These are phyloP conservation scores for Melanophora roralis DNA, from an alignment of 2,888 invertebrate species.

Conservation along the genomic window DNA sequence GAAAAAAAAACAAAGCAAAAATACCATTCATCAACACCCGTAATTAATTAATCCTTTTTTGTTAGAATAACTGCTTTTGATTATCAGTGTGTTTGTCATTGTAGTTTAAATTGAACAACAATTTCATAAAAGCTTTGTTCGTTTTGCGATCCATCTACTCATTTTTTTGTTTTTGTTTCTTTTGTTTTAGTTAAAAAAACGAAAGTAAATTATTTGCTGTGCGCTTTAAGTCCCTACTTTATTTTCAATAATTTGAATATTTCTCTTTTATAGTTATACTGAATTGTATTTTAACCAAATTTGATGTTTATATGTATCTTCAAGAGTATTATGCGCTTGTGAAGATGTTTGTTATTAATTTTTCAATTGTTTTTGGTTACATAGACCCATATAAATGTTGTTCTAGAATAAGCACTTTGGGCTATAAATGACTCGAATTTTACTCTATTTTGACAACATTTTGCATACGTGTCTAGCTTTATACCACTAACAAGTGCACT, in stretches of 20 bases:
- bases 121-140: conserved; percentile 31
- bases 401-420: too few relatives aligned
- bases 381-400: too few relatives aligned
- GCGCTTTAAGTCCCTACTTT: conserved; percentile 35
- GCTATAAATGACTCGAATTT: too few relatives aligned
- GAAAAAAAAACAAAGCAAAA: background rate
- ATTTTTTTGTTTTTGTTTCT: too few relatives aligned
- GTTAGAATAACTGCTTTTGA: conserved; percentile 50
- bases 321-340: too few relatives aligned
- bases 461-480: too few relatives aligned
- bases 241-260: background rate
- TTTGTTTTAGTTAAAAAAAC: conserved; percentile 42
- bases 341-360: too few relatives aligned
- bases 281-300: conserved; percentile 20
- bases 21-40: conserved; percentile 27
- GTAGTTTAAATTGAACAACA: conserved; percentile 49
- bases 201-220: conserved; percentile 49
- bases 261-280: background rate
- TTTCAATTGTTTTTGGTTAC: too few relatives aligned
- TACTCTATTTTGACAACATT: too few relatives aligned
- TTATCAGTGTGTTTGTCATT: conserved; percentile 33
- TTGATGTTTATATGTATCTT: conserved; percentile 25
- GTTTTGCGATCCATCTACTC: background rate
- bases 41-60: conserved; percentile 54
- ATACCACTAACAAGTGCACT: too few relatives aligned